Base-by-base conservation (phyloP, 92 coral and sea anemone species). In the Phymanthus crucifer region DNA sequence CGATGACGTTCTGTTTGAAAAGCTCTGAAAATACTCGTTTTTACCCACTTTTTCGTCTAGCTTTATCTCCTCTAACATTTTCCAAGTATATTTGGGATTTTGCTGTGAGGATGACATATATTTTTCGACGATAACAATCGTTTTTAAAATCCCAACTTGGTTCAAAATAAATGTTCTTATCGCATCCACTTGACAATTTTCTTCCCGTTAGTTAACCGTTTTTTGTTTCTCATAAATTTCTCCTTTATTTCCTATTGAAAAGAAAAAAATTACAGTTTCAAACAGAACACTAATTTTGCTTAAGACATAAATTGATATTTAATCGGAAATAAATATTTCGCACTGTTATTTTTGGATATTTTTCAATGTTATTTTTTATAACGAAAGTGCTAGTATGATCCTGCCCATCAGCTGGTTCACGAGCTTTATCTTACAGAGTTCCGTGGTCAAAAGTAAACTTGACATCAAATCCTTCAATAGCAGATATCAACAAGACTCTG, bases 401-500 rank as follows among this genome's bases (percentile, higher is more conserved):
- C 48, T 5, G 64, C 64, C 27, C 27, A 54, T 54, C 68, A 61
- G 34, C 68, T 61, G 68, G 68, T 29, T 61, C 16, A 43, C 29
- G 32, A 24, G 29, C 68, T 61, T 61, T 61, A 61, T 61, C 68
- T 61, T 61, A 24, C 33, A 61, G 68, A 34, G 68, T 61, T 61
- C 64, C 68, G 29, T 61, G 68, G 68, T 61, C 68, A 61, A 17
- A 61, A 54, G 33, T n/a, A 61, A 29, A 29, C 68, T 29, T 61
- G 68, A 61, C 29, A 61, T 61, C 68, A 76, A 76, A 50, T 24
- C 70, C 48, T 40, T 26, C 40, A 61, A 48, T 33, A 48, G 43
- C 9, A 40, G 29, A 48, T 43, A 76, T 76, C 54, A 76, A 57
- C 80, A 76, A 76, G 32, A 0, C 80, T 19, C 56, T 76, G 56